Conservation (phyloP, 2,888 invertebrate species). For the Dusona sp. region DNA sequence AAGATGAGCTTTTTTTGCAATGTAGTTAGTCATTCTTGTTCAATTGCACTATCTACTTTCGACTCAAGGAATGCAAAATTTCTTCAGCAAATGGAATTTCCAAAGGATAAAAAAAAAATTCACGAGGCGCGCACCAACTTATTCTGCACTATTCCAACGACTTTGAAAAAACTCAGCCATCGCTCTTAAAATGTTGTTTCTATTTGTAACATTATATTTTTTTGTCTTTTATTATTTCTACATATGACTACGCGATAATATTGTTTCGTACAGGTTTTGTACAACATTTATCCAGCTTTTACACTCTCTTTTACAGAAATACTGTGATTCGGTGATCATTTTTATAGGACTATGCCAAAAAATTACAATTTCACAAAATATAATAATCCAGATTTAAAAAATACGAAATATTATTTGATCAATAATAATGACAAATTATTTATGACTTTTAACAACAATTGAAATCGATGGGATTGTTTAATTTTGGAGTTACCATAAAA, state of each 20-base stretch:
- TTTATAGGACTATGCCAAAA: not conserved
- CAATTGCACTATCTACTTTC: slow-evolving; percentile 23
- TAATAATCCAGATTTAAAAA: not conserved
- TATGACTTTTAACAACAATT: not conserved
- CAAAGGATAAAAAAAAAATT: slow-evolving; percentile 16
- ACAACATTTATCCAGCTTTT: slow-evolving; percentile 66
- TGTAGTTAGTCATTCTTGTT: not conserved
- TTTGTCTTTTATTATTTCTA: slow-evolving; percentile 35
- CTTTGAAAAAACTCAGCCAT: slow-evolving; percentile 48
- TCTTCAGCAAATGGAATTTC: slow-evolving; percentile 17
- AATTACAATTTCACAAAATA: slow-evolving; percentile 8
- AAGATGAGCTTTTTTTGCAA: slow-evolving; percentile 3
- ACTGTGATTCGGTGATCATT: slow-evolving; percentile 20
- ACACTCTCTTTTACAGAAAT: slow-evolving; percentile 28
- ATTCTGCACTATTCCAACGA: slow-evolving; percentile 39
- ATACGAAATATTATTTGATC: not conserved
- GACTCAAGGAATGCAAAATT: slow-evolving; percentile 22
- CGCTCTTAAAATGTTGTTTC: slow-evolving; percentile 53
- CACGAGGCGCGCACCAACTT: slow-evolving; percentile 1
- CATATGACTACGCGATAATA: slow-evolving; percentile 58
- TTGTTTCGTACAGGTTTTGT: slow-evolving; percentile 68
- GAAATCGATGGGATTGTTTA: not conserved
- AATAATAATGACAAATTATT: not conserved
- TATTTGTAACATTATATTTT: slow-evolving; percentile 55
- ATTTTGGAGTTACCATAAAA: not conserved